Conservation (phyloP, 2,113 vertebrate genomes). For the Dromaius novaehollandiae region DNA sequence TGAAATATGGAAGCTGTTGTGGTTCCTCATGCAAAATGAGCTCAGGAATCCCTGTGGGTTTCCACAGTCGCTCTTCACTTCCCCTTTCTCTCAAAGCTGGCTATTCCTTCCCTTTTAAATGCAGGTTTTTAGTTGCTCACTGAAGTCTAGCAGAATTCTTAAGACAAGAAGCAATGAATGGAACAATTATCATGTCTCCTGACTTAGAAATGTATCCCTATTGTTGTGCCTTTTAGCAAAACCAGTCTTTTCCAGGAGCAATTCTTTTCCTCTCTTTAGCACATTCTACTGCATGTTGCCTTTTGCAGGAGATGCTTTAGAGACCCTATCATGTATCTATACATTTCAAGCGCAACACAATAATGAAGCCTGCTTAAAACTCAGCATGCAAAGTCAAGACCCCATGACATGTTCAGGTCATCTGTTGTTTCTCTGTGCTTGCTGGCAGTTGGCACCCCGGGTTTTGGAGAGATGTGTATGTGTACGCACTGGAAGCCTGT, state of each 20-base stretch:
- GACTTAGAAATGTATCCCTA: background rate
- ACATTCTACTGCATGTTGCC: background rate
- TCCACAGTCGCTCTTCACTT: background rate
- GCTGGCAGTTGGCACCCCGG: background rate
- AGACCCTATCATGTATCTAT: background rate
- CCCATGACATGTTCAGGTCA: background rate
- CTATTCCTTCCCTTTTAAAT: background rate
- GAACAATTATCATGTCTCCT: background rate
- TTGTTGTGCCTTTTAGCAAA: background rate
- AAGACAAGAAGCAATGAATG: background rate
- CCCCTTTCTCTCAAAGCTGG: background rate
- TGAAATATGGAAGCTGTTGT: background rate
- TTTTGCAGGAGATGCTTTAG: background rate
- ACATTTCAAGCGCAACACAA: background rate
- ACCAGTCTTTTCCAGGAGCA: background rate
- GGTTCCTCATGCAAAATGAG: conserved; percentile 18
- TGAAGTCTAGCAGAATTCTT: background rate
- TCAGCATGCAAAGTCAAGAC: background rate
- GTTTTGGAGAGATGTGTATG: background rate
- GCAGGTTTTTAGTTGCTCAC: background rate
- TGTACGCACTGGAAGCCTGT: background rate
- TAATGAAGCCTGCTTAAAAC: background rate
- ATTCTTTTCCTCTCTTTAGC: background rate
- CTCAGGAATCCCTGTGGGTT: background rate
- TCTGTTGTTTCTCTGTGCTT: background rate